Percentiles rank a stretch among this genome's conserved stretches.
Conservation (phyloP, 2,113 vertebrate genomes). For the Petromus typicus region DNA sequence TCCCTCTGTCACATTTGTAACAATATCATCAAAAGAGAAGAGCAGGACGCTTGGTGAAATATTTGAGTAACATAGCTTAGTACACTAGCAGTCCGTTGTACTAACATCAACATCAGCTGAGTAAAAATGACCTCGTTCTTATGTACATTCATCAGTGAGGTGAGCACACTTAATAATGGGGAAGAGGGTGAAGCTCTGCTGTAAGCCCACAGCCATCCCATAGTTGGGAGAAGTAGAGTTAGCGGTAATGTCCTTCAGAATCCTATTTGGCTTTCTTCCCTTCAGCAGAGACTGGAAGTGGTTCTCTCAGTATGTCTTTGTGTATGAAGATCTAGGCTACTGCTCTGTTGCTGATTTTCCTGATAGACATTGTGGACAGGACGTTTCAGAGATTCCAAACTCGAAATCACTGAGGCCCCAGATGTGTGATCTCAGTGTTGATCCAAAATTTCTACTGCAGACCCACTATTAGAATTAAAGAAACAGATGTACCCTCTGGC, state of each 20-base stretch:
- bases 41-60: background rate
- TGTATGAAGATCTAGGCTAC: background rate
- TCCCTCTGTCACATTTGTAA: conserved; percentile 12
- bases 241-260: background rate
- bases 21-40: background rate
- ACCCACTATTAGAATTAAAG: conserved; percentile 7
- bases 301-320: background rate
- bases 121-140: background rate
- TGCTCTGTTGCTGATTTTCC: background rate
- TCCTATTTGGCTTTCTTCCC: background rate
- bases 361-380: background rate
- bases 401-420: background rate
- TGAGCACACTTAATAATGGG: background rate
- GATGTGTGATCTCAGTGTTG: background rate
- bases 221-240: background rate
- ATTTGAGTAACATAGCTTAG: background rate
- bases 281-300: background rate
- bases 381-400: background rate
- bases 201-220: background rate
- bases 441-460: background rate
- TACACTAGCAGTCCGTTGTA: background rate
- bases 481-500: background rate
- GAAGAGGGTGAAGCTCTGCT: background rate
- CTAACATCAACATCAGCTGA: background rate
- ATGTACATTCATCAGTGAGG: background rate